Percentiles rank a stretch among this genome's conserved stretches.
These are phyloP conservation scores for Amiota minor DNA, from an alignment of 2,888 invertebrate species.

Conservation along the genomic window DNA sequence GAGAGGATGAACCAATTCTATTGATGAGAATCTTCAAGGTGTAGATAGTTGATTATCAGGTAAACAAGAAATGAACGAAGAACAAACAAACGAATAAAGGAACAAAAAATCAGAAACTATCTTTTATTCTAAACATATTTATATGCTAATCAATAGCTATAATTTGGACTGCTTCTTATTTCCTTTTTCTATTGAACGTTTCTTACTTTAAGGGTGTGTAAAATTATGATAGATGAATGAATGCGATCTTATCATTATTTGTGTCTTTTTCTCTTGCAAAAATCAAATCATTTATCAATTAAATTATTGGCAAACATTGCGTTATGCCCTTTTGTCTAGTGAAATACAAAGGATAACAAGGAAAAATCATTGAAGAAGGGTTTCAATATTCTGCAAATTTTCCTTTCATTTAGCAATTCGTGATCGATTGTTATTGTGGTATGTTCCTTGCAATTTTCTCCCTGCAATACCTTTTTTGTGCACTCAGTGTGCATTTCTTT, in stretches of 20 bases:
- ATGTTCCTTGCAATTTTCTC: background rate
- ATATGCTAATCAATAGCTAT: constrained; percentile 61
- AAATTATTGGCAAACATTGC: constrained; percentile 67
- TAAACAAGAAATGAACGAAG: constrained; percentile 43
- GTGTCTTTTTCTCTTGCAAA: constrained; percentile 32
- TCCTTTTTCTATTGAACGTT: background rate
- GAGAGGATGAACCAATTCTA: too few relatives aligned
- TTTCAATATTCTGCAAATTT: constrained; percentile 17
- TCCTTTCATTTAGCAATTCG: constrained; percentile 2
- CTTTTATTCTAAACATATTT: constrained; percentile 45
- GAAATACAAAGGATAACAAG: constrained; percentile 17
- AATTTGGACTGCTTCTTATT: background rate
- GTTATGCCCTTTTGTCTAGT: constrained; percentile 48
- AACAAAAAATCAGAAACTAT: background rate
- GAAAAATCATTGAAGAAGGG: background rate
- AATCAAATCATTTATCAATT: constrained; percentile 68
- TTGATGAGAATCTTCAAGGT: constrained; percentile 25
- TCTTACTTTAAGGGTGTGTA: background rate
- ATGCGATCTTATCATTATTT: constrained; percentile 37
- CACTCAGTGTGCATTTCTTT: background rate
- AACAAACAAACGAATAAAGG: constrained; percentile 29
- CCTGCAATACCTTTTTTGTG: background rate
- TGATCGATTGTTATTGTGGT: constrained; percentile 23
- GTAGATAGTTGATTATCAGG: constrained; percentile 37
- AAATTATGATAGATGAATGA: constrained; percentile 54